phyloP scores from a whole-genome alignment of 2,113 vertebrate genomes.

The Nesospiza acunhae region DNA sequence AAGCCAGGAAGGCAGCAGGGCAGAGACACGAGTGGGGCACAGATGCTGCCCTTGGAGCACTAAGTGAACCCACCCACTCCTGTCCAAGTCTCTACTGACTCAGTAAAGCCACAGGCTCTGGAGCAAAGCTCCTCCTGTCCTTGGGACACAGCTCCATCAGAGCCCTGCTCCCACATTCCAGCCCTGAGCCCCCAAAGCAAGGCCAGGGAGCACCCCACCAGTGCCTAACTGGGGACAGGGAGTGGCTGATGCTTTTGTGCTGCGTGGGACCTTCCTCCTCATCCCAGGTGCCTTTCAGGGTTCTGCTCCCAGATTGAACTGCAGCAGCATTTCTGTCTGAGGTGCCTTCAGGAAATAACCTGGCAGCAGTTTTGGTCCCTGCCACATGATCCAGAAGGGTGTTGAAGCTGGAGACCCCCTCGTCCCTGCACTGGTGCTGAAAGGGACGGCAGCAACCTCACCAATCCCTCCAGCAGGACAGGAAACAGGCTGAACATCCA shows the following conservation, averaged over 20 bases:
- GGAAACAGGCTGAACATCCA: not conserved
- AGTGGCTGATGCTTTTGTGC: accelerated
- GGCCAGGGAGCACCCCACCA: not conserved
- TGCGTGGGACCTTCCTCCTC: accelerated
- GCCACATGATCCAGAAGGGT: accelerated
- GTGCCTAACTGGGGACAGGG: accelerated
- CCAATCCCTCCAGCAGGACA: not conserved
- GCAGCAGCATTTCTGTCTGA: not conserved
- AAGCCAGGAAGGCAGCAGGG: not conserved
- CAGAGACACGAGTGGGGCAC: not conserved
- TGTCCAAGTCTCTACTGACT: not conserved
- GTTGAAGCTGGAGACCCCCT: not conserved
- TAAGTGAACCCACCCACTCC: not conserved
- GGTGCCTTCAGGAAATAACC: not conserved
- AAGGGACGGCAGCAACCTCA: not conserved
- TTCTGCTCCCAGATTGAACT: not conserved
- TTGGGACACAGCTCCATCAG: accelerated
- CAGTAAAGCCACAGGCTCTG: not conserved
- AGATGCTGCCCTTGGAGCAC: not conserved
- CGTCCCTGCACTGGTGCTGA: not conserved
- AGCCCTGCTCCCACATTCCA: not conserved
- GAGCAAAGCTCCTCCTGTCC: not conserved
- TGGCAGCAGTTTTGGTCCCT: not conserved
- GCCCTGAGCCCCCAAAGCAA: not conserved
- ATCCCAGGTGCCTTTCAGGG: accelerated